A percentile compares a stretch with the other conserved stretches of the same genome.
Evolutionary conservation across 2,888 invertebrate genomes (phyloP).

Genomic region (Drosophila anceps): DNA sequence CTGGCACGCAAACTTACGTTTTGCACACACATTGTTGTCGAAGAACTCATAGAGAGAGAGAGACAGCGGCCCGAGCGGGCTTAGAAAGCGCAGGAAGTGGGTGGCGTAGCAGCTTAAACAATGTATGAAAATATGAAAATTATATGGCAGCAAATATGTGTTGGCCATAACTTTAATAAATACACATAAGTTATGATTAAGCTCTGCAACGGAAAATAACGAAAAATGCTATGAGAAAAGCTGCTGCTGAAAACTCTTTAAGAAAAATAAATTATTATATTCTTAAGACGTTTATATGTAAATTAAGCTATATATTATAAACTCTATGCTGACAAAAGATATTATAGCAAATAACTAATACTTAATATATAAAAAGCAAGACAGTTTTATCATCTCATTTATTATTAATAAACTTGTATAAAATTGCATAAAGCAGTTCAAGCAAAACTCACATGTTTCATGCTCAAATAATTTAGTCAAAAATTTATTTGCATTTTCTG

Average conservation of each 20-base stretch:
- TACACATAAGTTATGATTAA: conserved; percentile 64
- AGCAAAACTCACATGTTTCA: background rate
- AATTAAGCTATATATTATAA: background rate
- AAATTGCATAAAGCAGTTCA: background rate
- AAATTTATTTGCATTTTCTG: conserved; percentile 20
- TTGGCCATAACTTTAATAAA: conserved; percentile 77
- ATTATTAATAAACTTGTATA: background rate
- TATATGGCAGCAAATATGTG: conserved; percentile 74
- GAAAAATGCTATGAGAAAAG: conserved; percentile 1
- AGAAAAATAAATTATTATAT: background rate
- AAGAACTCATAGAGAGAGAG: conserved; percentile 10
- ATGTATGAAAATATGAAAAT: conserved; percentile 79
- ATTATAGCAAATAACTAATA: background rate
- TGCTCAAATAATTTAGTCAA: conserved; percentile 2
- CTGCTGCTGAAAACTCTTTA: conserved; percentile 9
- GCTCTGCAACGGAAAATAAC: conserved; percentile 8
- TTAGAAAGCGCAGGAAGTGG: conserved; percentile 43
- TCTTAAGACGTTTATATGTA: background rate
- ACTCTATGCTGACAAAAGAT: background rate
- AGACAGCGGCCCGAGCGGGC: background rate
- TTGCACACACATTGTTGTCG: conserved; percentile 74
- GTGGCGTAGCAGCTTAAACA: conserved; percentile 66
- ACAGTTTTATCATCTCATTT: too few relatives aligned
- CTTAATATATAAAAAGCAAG: background rate
- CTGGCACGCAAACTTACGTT: conserved; percentile 81